Evolutionary conservation across 2,888 invertebrate species (phyloP), one percentile per base, ranked within the genome.

Genomic region (Drosophila kanekoi): DNA sequence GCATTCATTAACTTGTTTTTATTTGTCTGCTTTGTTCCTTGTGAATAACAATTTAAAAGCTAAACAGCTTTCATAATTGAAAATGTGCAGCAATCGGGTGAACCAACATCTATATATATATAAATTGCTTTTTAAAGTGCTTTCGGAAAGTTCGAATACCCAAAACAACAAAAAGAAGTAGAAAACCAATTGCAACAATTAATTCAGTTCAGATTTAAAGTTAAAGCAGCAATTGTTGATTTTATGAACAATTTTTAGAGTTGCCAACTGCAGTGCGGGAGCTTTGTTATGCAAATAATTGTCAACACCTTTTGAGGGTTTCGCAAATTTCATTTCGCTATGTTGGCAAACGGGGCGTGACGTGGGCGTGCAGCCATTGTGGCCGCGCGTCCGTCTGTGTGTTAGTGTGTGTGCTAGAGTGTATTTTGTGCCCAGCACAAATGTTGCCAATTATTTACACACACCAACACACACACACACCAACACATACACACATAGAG

Each of bases 261-360:
- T 54, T 54, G 67, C 40, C 58, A 47, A 58, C 56, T 66, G 78
- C 78, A 68, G 70, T 83, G 73, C 74, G 28, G 28, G 28, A 63
- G 87, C 85, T 89, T 89, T 85, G 89, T 85, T 89, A 89, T 85
- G 85, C 85, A 87, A 85, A 89, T 89, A 87, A 81, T 89, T 85
- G 87, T 89, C 85, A 85, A 85, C 85, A 85, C 85, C 85, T 89
- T 89, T 82, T 80, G 80, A 73, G 81, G 80, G 89, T 76, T 82
- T 82, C 70, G 89, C 84, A 89, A 83, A 88, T 87, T 83, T 87
- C 74, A 83, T 87, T 83, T 77, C 68, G 87, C 83, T 82, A 67
- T 67, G 74, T 70, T 76, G 65, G 51, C 67, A 63, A 79, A 67
- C 87, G 48, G 75, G 79, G 85, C 85, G 75, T 72, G 58, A 66